Evolutionary conservation across 2,113 vertebrate species (phyloP).

Genomic region (Numenius arquata): DNA sequence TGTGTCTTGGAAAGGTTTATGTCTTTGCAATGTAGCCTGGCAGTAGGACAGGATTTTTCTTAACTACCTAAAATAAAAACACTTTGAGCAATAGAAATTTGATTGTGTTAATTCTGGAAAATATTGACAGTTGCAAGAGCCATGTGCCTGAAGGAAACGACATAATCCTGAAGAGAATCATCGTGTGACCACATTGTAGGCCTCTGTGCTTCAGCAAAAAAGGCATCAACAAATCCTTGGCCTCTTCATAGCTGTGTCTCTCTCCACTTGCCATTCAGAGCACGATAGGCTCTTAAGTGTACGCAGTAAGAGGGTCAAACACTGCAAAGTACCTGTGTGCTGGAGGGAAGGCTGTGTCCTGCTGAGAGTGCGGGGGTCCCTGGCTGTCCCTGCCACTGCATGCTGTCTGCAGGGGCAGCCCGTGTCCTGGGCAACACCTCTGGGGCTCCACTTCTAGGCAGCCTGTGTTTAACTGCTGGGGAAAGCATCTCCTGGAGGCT

Average conservation of each 20-base stretch:
- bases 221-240: neutral
- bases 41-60: neutral
- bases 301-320: neutral
- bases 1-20: neutral
- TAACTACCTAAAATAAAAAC: neutral
- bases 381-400: neutral
- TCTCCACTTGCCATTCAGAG: neutral
- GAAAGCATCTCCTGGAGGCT: neutral
- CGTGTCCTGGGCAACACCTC: fast-evolving
- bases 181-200: neutral
- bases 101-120: neutral
- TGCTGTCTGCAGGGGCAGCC: neutral
- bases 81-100: neutral
- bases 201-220: neutral
- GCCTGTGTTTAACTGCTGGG: neutral
- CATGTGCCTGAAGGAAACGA: fast-evolving
- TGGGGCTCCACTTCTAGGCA: neutral
- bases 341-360: neutral
- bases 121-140: neutral
- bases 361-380: too few species aligned
- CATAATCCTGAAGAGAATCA: neutral
- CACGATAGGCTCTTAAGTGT: neutral
- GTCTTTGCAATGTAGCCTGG: neutral
- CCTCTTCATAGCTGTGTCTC: neutral
- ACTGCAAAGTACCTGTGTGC: neutral